Percentiles rank a stretch among this genome's conserved stretches.
phyloP scores from a whole-genome alignment of 2,113 vertebrate genomes.

The Morphnarchus princeps region DNA sequence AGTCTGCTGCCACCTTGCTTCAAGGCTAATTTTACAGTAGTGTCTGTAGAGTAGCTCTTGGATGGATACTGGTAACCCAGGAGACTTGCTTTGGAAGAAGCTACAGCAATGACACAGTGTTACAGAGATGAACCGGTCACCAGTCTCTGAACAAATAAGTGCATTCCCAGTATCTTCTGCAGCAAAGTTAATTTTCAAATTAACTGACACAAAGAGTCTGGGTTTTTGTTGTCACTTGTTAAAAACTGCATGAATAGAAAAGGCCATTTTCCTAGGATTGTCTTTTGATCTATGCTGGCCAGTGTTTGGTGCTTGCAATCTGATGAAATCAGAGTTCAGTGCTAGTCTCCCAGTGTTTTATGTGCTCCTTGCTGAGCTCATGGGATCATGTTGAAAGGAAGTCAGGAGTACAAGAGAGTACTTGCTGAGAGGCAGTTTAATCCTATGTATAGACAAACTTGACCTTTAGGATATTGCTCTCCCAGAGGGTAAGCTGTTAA shows the following conservation, averaged over 20 bases:
- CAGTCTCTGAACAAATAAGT: background rate
- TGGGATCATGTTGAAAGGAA: background rate
- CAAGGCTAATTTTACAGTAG: background rate
- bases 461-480: background rate
- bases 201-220: background rate
- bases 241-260: background rate
- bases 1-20: slow-evolving; percentile 55
- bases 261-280: background rate
- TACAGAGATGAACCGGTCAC: background rate
- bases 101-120: background rate
- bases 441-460: background rate
- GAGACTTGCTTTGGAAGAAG: background rate
- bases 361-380: background rate
- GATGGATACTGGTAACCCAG: background rate
- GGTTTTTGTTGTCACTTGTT: background rate
- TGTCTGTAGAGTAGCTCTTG: background rate
- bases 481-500: background rate
- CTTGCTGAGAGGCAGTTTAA: background rate
- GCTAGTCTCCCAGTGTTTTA: background rate
- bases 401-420: background rate
- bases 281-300: background rate
- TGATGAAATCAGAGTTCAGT: background rate
- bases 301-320: background rate
- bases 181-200: background rate
- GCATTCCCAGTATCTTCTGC: background rate